phyloP scores from a whole-genome alignment of 2,113 vertebrate species.

The Zonotrichia leucophrys region DNA sequence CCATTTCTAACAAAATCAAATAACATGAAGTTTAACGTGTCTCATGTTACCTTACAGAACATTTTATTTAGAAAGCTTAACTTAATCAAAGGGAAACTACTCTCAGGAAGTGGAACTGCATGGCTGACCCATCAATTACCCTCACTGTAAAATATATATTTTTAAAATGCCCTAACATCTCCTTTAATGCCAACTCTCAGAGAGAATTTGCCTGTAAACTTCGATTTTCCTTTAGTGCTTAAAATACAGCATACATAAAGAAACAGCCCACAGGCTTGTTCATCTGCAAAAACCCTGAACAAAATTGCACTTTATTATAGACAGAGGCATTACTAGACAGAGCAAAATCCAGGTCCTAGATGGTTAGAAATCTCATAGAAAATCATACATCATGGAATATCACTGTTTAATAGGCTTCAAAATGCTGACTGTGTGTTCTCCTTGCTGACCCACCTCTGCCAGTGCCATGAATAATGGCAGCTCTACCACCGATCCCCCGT shows the following conservation, averaged over 20 bases:
- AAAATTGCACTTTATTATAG: background rate
- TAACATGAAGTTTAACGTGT: background rate
- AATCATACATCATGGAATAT: background rate
- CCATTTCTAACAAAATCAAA: background rate
- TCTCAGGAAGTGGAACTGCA: background rate
- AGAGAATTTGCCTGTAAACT: background rate
- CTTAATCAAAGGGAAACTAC: background rate
- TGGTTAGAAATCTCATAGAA: background rate
- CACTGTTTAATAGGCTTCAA: background rate
- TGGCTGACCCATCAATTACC: background rate
- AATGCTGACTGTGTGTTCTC: background rate
- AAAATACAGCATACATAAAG: background rate
- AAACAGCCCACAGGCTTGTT: background rate
- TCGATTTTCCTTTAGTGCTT: background rate
- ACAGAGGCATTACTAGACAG: background rate
- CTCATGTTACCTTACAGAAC: background rate
- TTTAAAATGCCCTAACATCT: background rate
- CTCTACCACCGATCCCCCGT: background rate
- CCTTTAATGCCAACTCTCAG: background rate
- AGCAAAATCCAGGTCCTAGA: background rate
- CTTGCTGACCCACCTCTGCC: background rate
- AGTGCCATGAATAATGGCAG: background rate
- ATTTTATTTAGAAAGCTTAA: conserved; percentile 9
- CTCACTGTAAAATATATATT: background rate
- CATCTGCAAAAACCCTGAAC: background rate